These are phyloP conservation scores for Chalcosyrphus nemorum DNA, from an alignment of 2,888 invertebrate species.

Conservation along the genomic window DNA sequence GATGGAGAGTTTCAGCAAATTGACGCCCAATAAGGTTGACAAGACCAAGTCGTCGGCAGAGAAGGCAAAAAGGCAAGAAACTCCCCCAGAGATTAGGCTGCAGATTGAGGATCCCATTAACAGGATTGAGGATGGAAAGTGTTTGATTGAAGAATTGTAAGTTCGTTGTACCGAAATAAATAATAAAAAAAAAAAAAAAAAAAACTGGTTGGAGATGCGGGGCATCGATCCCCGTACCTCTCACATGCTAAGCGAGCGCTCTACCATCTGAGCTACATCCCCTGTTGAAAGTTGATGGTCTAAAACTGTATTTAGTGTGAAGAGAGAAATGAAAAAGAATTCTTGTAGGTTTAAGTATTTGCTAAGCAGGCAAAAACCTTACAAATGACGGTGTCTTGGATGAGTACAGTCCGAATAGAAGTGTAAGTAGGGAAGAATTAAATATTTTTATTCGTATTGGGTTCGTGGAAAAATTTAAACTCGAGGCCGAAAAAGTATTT, in stretches of 20 bases:
- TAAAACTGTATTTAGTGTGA: not conserved
- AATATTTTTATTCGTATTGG: no score
- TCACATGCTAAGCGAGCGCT: slow-evolving; percentile 84
- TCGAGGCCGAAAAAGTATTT: no score
- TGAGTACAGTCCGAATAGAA: no score
- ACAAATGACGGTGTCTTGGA: no score
- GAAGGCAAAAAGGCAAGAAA: not conserved
- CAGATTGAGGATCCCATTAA: not conserved
- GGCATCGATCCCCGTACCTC: slow-evolving; percentile 84
- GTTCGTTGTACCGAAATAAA: no score
- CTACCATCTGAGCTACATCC: slow-evolving; percentile 84
- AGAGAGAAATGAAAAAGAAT: not conserved
- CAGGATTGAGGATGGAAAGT: not conserved
- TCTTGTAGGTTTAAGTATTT: not conserved
- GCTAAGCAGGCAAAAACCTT: not conserved
- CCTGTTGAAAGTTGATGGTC: not conserved
- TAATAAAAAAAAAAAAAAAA: not conserved
- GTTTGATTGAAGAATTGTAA: slow-evolving; percentile 52
- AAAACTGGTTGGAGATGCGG: slow-evolving; percentile 70
- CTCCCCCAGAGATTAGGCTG: slow-evolving; percentile 21
- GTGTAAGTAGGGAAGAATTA: no score
- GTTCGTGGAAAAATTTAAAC: no score
- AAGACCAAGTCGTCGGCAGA: not conserved
- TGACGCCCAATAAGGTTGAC: not conserved
- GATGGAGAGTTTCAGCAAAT: slow-evolving; percentile 75